Evolutionary conservation across 2,888 invertebrate genomes (phyloP), one percentile per base, ranked within the genome.

Genomic region (Leptogaster cylindrica): DNA sequence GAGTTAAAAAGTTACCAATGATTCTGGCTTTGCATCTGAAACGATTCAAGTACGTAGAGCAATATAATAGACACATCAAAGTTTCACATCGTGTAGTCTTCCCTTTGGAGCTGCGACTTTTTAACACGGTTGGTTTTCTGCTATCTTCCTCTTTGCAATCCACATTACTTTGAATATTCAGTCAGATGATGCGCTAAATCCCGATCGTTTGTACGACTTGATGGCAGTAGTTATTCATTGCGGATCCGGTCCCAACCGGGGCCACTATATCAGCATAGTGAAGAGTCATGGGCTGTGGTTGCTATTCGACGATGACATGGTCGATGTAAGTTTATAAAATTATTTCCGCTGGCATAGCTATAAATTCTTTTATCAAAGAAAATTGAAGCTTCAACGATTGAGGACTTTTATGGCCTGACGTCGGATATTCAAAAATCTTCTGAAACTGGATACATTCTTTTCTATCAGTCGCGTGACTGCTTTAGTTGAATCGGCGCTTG

Each of bases 191-290:
- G 97, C 97, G 20, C 92, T 95, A 71, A 97, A 98, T 84, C 97
- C 97, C 28, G 98, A 99, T 84, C 88, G 97, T 72, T 86, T 99
- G 77, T 99, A 99, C 83, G 98, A 99, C 84, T 85, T 99, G 76
- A 97, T 98, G 71, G 98, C 99, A 44, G 98, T 99, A 73, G 99
- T 99, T 73, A 97, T 99, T 76, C 99, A 99, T 83, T 99, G 99
- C 83, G 99, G 99, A 71, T 97, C 96, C 72, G 98, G 99, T 58
- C 97, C 98, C 73, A 99, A 99, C 84, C 88, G 99, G 69, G 99
- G 99, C 25, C 99, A 99, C 82, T 99, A 99, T 84, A 99, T 99
- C 82, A 97, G 96, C 82, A 97, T 99, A 81, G 99, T 99, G 67
- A 99, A 99, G 84, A 96, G 96, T 81, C 97, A 98, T 83, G 97